Conservation (phyloP, 2,797 vertebrate species). For the Antennarius maculatus region DNA sequence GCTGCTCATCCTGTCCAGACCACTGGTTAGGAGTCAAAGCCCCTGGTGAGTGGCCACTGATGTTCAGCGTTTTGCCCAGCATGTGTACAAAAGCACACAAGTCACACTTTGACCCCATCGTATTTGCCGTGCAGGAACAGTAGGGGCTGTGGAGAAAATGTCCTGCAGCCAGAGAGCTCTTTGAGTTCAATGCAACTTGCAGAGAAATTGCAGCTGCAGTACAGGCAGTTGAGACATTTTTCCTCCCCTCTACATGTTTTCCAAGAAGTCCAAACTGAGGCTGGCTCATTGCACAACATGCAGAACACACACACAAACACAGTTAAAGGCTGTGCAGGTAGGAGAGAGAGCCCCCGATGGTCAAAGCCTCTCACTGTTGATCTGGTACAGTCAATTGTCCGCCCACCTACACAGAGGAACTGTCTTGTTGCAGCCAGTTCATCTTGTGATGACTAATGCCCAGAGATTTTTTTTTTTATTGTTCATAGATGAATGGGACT, state of each 20-base stretch:
- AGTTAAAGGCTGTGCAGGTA: conserved; percentile 38
- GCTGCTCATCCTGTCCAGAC: conserved; percentile 44
- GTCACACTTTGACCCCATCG: conserved; percentile 43
- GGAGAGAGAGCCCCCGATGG: conserved; percentile 36
- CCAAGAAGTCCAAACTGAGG: conserved; percentile 70
- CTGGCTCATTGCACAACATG: conserved; percentile 72
- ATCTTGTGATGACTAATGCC: conserved; percentile 48
- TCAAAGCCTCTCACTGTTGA: conserved; percentile 42
- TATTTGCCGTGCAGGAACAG: neutral
- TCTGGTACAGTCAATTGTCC: conserved; percentile 39
- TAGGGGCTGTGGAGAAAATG: neutral
- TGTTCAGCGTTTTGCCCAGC: conserved; percentile 20
- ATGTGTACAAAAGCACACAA: conserved; percentile 5
- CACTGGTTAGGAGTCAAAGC: conserved; percentile 38
- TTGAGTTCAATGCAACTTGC: conserved; percentile 4
- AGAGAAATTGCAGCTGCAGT: conserved; percentile 40
- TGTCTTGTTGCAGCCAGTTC: conserved; percentile 41
- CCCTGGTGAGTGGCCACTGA: conserved; percentile 30
- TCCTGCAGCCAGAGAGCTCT: conserved; percentile 20
- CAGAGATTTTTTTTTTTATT: neutral
- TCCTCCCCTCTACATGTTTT: conserved; percentile 48
- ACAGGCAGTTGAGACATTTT: conserved; percentile 41
- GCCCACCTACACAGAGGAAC: conserved; percentile 42
- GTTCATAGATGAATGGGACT: conserved; percentile 53
- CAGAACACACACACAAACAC: conserved; percentile 21